Evolutionary conservation across 2,888 invertebrate species (phyloP), one percentile per base, ranked within the genome.

Genomic region (Linyphia triangularis): DNA sequence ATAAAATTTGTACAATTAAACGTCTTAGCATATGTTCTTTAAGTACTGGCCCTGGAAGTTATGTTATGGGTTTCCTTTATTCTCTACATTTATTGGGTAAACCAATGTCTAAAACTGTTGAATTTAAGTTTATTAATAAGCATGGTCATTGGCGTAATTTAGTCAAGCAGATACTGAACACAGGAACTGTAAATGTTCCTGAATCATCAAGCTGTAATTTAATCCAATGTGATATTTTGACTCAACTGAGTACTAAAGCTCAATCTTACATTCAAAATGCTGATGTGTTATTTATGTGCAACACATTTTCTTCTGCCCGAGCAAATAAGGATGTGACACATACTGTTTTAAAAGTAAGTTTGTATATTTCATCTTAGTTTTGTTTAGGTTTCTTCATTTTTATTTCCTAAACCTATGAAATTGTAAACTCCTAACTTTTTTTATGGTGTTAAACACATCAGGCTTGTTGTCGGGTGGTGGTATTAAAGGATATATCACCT

Each of bases 1-100:
- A 24, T 24, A 40, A 37, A 37, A 24, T 70, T 3, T 37, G 43
- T 22, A 40, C 70, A 37, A 37, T 26, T 19, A 37, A 37, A 37
- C 37, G 40, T 70, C 70, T 70, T 19, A 70, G 19, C 13, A 37
- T 70, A 16, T 70, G 70, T 70, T 70, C 70, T 9, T 6, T 43
- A 19, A 70, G 70, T 40, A 22, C 37, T 40, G 70, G 70, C n/a
- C 40, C 40, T 24, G 70, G 70, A 13, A 40, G 19, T 10, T n/a
- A 70, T 40, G 13, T 70, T 16, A n/a, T 70, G 19, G 43, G 70
- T 0, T 37, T 70, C 24, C 40, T 70, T 19, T 19, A 22, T 24
- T n/a, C 70, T n/a, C 10, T 70, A 40, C 7, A 70, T 13, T 2
- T 22, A 7, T 16, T 70, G 2, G 24, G 24, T 37, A 22, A 40